Evolutionary conservation across 2,888 invertebrate species (phyloP).

Genomic region (Cantharis lateralis): DNA sequence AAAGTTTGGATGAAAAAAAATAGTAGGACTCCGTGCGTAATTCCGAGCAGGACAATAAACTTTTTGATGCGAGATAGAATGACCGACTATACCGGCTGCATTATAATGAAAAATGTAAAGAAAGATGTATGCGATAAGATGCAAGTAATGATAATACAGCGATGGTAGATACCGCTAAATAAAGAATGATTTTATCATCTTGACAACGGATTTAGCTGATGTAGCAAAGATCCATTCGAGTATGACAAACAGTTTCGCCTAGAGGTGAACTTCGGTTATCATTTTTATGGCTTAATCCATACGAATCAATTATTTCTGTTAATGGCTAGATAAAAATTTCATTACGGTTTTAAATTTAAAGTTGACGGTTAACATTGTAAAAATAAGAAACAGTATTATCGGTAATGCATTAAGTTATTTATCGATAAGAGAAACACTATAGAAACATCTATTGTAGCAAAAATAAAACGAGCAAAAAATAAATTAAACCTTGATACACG

Average conservation of each 20-base stretch:
- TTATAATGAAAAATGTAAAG: slow-evolving; percentile 29
- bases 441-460: slow-evolving; percentile 32
- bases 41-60: slow-evolving; percentile 32
- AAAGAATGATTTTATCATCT: slow-evolving; percentile 45
- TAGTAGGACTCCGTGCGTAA: not conserved
- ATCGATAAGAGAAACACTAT: slow-evolving; percentile 24
- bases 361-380: slow-evolving; percentile 10
- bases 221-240: slow-evolving; percentile 6
- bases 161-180: slow-evolving; percentile 46
- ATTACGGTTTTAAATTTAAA: not conserved
- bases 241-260: slow-evolving; percentile 2
- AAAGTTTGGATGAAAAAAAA: not conserved
- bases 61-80: slow-evolving; percentile 30
- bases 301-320: not conserved
- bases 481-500: slow-evolving; percentile 32
- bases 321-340: not conserved
- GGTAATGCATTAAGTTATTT: slow-evolving; percentile 22
- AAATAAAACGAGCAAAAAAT: slow-evolving; percentile 33
- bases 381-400: slow-evolving; percentile 13
- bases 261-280: not conserved
- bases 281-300: not conserved
- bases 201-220: slow-evolving; percentile 19
- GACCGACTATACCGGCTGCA: slow-evolving; percentile 31
- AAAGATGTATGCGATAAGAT: slow-evolving; percentile 28
- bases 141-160: slow-evolving; percentile 21